Conservation (phyloP, 2,797 vertebrate genomes). For the Parauchenoglanis ngamensis region DNA sequence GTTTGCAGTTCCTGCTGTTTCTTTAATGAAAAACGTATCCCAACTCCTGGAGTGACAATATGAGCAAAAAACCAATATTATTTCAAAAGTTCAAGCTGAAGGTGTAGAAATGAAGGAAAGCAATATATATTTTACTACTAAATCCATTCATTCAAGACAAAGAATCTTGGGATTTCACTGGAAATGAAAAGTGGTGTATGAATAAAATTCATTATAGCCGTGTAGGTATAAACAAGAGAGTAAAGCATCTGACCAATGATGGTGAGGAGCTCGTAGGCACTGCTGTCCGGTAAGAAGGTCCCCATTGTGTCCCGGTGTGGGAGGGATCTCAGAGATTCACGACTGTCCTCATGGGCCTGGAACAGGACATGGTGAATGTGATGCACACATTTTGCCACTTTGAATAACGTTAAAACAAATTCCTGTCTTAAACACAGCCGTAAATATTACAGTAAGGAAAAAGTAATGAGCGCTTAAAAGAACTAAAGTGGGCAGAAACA, state of each 20-base stretch:
- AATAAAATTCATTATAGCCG: not conserved
- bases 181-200: not conserved
- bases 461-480: not conserved
- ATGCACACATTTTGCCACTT: not conserved
- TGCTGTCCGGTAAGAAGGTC: slow-evolving; percentile 87
- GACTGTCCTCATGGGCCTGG: slow-evolving; percentile 93
- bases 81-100: not conserved
- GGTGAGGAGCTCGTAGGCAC: slow-evolving; percentile 87
- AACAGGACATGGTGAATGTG: slow-evolving; percentile 28
- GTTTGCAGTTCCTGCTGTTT: not conserved
- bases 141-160: not conserved
- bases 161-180: too few species aligned
- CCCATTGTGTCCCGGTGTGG: slow-evolving; percentile 88
- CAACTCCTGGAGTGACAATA: not conserved
- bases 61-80: not conserved
- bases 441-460: not conserved
- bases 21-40: not conserved
- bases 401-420: not conserved
- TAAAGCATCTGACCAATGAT: slow-evolving; percentile 78
- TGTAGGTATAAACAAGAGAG: not conserved
- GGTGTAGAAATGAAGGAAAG: not conserved
- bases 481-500: not conserved
- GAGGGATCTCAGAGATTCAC: slow-evolving; percentile 87
- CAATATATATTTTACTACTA: not conserved
- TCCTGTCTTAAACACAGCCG: not conserved